Evolutionary conservation across 2,888 invertebrate genomes (phyloP), one percentile per base, ranked within the genome.

Genomic region (Zygogramma bicolorata): DNA sequence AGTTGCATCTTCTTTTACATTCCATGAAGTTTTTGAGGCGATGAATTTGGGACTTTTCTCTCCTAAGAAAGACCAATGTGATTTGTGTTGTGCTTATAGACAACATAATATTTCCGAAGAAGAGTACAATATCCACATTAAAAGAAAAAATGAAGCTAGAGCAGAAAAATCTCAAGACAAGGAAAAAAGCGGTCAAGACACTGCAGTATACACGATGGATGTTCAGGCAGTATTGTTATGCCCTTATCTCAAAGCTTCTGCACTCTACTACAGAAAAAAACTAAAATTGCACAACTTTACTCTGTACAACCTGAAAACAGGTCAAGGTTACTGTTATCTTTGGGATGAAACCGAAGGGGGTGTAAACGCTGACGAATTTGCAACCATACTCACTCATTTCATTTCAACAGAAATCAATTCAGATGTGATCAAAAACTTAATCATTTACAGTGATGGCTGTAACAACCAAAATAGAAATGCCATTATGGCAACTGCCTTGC

Each of bases 341-440:
- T 77, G 75, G 75, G 38, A 74, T 29, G 75, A 77, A 66, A 34
- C 60, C 13, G 68, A 75, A 25, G 75, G 72, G 22, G 71, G 68
- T 3, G 29, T 75, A 10, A 58, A 53, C n/a, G 58, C 71, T n/a
- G 53, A 75, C 58, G 68, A 70, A 61, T 75, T 75, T 62, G 25
- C 71, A 42, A 42, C 0, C 42, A 42, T 42, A 42, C 42, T 42
- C 42, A 42, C 42, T 15, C 13, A 42, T 3, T 42, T 42, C 42
- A 42, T 42, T 42, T 15, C 42, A 42, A 42, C 42, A 42, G 25
- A 62, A 34, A 62, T 62, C 25, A 38, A 62, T 38, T 34, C 15
- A 62, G 38, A 18, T 31, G 49, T 18, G 27, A 61, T 60, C 13
- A 67, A 49, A 67, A n/a, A 34, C 29, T 10, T 67, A 62, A 59